Base-by-base conservation (phyloP, 2,797 vertebrate species). In the Artibeus lituratus region DNA sequence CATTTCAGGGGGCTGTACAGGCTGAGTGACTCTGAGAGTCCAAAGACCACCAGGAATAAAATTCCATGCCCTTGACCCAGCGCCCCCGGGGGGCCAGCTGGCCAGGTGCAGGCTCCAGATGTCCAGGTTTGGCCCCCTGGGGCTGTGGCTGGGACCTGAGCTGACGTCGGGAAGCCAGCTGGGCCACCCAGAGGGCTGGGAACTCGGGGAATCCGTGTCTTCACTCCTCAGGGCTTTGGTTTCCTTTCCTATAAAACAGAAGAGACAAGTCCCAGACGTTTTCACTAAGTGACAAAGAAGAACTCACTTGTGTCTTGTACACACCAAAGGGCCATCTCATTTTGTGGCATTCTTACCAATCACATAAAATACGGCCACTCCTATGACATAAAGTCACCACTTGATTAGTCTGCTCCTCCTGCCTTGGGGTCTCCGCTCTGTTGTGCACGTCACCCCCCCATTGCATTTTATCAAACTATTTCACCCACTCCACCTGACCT, bases 71-170 rank as follows among this genome's bases (percentile, higher is more conserved):
- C 35, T 32, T 7, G 2, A 5, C 5, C 18, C 10, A 4, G 2
- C 10, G 67, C n/a, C 11, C 9, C 12, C 0, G 0, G 1, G 39
- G 42, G 37, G 29, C 19, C 0, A 0, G 18, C 35, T 12, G 19
- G 18, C n/a, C 37, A 29, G 29, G 12, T 18, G 1, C 42, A 26
- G 59, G 15, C 22, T 44, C 59, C 11, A 2, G 86, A 39, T 35
- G 18, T 12, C 15, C 2, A 49, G 39, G n/a, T 8, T 6, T 2
- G 7, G 35, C 12, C 21, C 1, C 16, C 12, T 3, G 8, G 7
- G 37, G 32, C 19, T 21, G 0, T 6, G 44, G 22, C 35, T 1
- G 32, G 37, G 35, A 51, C 29, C 32, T 0, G 12, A 47, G 19
- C 72, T 5, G 15, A 16, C 2, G 7, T 0, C 32, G 22, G 6